Percentiles rank a stretch among this genome's conserved stretches.
phyloP scores from a whole-genome alignment of 2,113 vertebrate species.

The Lepus timidus region DNA sequence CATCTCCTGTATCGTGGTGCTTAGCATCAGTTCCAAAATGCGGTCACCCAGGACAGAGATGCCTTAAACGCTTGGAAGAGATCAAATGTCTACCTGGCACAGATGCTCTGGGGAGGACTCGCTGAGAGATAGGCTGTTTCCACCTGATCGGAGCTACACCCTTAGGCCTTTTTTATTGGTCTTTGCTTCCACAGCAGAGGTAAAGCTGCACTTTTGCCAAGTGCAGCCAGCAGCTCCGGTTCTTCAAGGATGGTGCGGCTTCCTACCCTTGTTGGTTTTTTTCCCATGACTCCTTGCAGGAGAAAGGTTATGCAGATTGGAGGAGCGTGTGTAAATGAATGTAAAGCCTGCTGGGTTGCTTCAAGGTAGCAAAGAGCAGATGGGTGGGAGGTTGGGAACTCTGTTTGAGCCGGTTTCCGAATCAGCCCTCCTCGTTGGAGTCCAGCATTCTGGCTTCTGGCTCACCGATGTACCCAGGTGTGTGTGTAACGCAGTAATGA shows the following conservation, averaged over 20 bases:
- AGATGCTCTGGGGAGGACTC: neutral
- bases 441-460: neutral
- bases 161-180: neutral
- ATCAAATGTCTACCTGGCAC: neutral
- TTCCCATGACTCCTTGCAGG: neutral
- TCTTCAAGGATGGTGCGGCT: neutral
- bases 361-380: neutral
- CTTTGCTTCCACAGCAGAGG: neutral
- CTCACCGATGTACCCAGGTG: slow-evolving; percentile 45
- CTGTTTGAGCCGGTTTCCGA: neutral
- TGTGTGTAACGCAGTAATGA: neutral
- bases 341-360: neutral
- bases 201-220: neutral
- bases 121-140: neutral
- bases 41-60: neutral
- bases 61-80: slow-evolving; percentile 1
- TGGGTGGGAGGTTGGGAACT: neutral
- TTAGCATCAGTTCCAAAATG: slow-evolving; percentile 4
- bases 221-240: neutral
- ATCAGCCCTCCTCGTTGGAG: neutral
- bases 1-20: neutral
- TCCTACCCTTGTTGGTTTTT: neutral
- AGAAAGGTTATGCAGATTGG: neutral
- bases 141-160: neutral
- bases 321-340: neutral